A percentile compares a stretch with the other conserved stretches of the same genome.
These are phyloP conservation scores for Byasa hedistus DNA, from an alignment of 2,888 invertebrate species.

Conservation along the genomic window DNA sequence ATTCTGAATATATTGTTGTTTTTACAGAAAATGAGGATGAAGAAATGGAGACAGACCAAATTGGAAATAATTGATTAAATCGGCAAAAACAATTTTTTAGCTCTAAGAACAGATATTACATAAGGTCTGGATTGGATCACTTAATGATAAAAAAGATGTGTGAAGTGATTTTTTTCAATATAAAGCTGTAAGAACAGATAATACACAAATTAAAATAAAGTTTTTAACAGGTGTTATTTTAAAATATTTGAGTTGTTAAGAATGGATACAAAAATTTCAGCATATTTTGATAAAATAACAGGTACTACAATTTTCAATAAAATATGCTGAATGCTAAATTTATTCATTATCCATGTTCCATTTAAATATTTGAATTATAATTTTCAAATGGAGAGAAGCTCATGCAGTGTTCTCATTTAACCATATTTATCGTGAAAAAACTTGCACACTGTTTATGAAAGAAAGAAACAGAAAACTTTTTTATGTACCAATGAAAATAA, in stretches of 20 bases:
- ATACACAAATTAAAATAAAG: conserved; percentile 33
- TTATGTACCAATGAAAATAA: too few species aligned
- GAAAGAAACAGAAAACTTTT: too few species aligned
- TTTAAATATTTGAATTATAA: too few species aligned
- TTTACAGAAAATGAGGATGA: conserved; percentile 75
- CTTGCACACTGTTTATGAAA: too few species aligned
- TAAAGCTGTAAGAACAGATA: conserved; percentile 44
- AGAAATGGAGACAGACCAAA: conserved; percentile 72
- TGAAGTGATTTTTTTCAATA: conserved; percentile 20
- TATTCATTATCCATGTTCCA: too few species aligned
- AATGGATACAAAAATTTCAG: conserved; percentile 53
- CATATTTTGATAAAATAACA: conserved; percentile 31
- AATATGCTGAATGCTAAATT: conserved; percentile 34
- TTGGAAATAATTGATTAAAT: conserved; percentile 51
- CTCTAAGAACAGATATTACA: conserved; percentile 47
- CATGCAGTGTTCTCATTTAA: too few species aligned
- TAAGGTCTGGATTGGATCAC: conserved; percentile 21
- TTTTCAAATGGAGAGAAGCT: too few species aligned
- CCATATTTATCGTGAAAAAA: too few species aligned
- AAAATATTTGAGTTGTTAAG: conserved; percentile 53
- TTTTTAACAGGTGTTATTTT: conserved; percentile 11
- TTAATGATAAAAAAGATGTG: conserved; percentile 7
- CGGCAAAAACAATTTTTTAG: conserved; percentile 27
- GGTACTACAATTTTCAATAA: conserved; percentile 33
- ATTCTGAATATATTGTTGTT: too few species aligned